Base-by-base conservation (phyloP, 2,797 vertebrate species). In the Oophaga sylvatica region DNA sequence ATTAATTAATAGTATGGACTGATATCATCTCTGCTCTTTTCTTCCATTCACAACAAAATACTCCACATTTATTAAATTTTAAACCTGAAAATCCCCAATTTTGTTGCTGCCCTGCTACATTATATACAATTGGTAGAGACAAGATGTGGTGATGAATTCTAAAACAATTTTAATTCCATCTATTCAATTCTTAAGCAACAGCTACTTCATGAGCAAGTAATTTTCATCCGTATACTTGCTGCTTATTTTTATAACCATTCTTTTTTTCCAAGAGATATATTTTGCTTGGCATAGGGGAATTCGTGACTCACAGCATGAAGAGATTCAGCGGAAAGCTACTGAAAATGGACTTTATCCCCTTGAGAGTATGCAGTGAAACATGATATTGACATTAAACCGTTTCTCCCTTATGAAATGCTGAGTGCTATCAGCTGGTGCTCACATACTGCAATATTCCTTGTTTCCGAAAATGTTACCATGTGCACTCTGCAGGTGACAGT, bases 311-410 rank as follows among this genome's bases (percentile, higher is more conserved):
- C 89, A 92, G 92, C 94, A 94, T 93, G 92, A 94, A 95, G 93
- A 95, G 93, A 95, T 94, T 94, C 94, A 94, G 94, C 94, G 94
- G 93, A 92, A 93, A 95, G 94, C 95, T 96, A 96, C 95, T 95
- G 95, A 94, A 95, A 95, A 94, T 93, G 92, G 93, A 94, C 95
- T 93, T 95, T 92, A 95, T 95, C 95, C 94, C 91, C 93, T 92
- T 89, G 93, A 86, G 80, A 82, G 73, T 83, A 83, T 78, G 60
- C 80, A 73, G 80, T 83, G 84, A 83, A 86, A 86, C 59, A 75
- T 83, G 84, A 89, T 81, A 83, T 86, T 89, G 73, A 79, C 75
- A 86, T 89, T 87, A 81, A 82, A 85, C 78, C n/a, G 15, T 41
- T 86, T 86, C 71, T 70, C 60, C 60, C 57, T 71, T 80, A n/a